Evolutionary conservation across 2,888 invertebrate species (phyloP).

Genomic region (Mantis religiosa): DNA sequence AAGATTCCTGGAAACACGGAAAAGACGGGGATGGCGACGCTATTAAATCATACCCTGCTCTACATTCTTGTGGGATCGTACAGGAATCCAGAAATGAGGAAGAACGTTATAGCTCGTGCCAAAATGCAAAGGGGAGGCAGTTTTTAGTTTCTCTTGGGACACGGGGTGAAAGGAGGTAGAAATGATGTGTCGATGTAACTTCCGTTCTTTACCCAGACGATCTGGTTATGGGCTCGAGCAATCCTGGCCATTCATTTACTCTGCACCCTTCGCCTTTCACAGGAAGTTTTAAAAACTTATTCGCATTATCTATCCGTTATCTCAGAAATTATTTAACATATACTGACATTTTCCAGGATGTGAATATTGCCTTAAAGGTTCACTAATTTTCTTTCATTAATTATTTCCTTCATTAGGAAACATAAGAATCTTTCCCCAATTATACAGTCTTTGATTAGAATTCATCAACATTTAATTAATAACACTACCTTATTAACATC

Average conservation of each 20-base stretch:
- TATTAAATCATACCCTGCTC: constrained; percentile 1
- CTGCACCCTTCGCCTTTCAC: not conserved
- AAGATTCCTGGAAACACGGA: constrained; percentile 4
- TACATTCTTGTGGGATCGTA: not conserved
- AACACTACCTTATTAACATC: too few relatives aligned
- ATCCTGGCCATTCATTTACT: not conserved
- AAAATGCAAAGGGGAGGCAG: not conserved
- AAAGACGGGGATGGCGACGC: not conserved
- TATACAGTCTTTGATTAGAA: too few relatives aligned
- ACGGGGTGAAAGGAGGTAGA: not conserved
- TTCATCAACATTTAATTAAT: too few relatives aligned
- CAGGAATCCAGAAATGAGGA: not conserved
- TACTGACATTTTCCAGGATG: too few relatives aligned
- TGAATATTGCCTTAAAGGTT: too few relatives aligned
- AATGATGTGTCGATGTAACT: constrained; percentile 23
- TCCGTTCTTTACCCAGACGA: constrained; percentile 26
- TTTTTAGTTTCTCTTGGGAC: not conserved
- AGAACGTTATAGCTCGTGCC: not conserved
- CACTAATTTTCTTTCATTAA: too few relatives aligned
- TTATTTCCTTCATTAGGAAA: too few relatives aligned
- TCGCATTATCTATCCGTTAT: too few relatives aligned
- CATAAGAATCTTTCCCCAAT: too few relatives aligned
- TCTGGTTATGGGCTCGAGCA: not conserved
- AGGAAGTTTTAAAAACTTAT: not conserved
- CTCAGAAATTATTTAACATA: too few relatives aligned